Percentiles rank a stretch among this genome's conserved stretches.
Evolutionary conservation across 2,888 invertebrate genomes (phyloP).

Genomic region (Scaptomyza caliginosa): DNA sequence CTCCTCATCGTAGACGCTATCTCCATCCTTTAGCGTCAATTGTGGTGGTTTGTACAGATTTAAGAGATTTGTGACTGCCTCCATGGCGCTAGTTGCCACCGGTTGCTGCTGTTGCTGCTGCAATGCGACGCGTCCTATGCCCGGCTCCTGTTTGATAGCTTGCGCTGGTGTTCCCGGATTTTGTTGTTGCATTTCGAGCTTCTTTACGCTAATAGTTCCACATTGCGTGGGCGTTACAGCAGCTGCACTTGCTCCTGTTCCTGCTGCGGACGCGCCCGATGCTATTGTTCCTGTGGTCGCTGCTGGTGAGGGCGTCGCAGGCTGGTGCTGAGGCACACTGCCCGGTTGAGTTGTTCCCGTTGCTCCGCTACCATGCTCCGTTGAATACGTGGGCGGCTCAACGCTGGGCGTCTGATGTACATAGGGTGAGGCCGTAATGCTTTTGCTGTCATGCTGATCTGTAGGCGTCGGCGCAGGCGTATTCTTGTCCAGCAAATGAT

Average conservation of each 20-base stretch:
- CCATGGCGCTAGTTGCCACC: slow-evolving; percentile 41
- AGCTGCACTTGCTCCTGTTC: neutral
- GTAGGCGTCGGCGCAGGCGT: slow-evolving; percentile 84
- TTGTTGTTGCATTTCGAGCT: slow-evolving; percentile 76
- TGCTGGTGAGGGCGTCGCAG: slow-evolving; percentile 51
- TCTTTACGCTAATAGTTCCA: slow-evolving; percentile 81
- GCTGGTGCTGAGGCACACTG: slow-evolving; percentile 74
- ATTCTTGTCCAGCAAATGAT: slow-evolving; percentile 83
- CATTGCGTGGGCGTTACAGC: slow-evolving; percentile 55
- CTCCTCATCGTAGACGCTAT: slow-evolving; percentile 91
- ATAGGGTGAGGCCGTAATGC: slow-evolving; percentile 84
- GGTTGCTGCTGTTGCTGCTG: slow-evolving; percentile 17
- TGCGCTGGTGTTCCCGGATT: slow-evolving; percentile 19
- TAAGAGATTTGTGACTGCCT: slow-evolving; percentile 78
- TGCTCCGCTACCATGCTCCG: slow-evolving; percentile 56
- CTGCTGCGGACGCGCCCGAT: neutral
- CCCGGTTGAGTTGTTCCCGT: slow-evolving; percentile 35
- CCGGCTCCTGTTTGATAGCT: slow-evolving; percentile 66
- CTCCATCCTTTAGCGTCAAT: slow-evolving; percentile 91
- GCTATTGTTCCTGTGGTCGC: slow-evolving; percentile 16
- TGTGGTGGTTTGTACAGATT: slow-evolving; percentile 89
- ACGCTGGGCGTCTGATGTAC: slow-evolving; percentile 83
- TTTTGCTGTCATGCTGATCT: slow-evolving; percentile 84
- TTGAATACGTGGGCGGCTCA: slow-evolving; percentile 81
- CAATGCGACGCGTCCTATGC: slow-evolving; percentile 15